phyloP scores from a whole-genome alignment of 2,888 invertebrate species.

The Heliconius ismenius region DNA sequence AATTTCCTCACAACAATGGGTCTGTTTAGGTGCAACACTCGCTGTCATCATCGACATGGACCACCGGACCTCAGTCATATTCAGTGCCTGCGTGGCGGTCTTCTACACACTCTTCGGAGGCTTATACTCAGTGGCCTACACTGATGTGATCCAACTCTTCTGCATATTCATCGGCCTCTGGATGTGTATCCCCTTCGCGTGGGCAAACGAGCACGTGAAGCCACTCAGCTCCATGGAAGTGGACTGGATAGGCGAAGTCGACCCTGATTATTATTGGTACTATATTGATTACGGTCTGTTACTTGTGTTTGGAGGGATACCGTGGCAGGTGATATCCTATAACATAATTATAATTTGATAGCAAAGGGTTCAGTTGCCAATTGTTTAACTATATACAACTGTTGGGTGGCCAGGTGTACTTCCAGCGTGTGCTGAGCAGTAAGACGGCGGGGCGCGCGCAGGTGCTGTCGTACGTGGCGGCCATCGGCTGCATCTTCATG shows the following conservation, averaged over 20 bases:
- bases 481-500: conserved; percentile 97
- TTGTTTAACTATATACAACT: no score
- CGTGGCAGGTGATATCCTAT: conserved; percentile 89
- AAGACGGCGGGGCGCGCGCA: conserved; percentile 97
- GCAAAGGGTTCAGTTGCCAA: no score
- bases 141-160: conserved; percentile 98
- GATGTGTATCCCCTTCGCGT: conserved; percentile 98
- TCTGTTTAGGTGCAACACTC: conserved; percentile 90
- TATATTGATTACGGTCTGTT: conserved; percentile 95
- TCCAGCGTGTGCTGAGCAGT: conserved; percentile 98
- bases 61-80: conserved; percentile 94
- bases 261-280: conserved; percentile 87
- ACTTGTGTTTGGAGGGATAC: conserved; percentile 96
- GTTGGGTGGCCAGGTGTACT: conserved; percentile 88
- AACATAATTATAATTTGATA: no score
- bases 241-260: conserved; percentile 93
- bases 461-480: conserved; percentile 96
- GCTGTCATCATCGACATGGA: conserved; percentile 98
- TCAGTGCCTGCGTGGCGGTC: conserved; percentile 97
- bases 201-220: conserved; percentile 92
- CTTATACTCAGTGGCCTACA: conserved; percentile 98
- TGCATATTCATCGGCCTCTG: conserved; percentile 99
- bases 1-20: background rate
- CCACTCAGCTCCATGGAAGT: conserved; percentile 91
- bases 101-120: conserved; percentile 99